Percentiles rank a stretch among this genome's conserved stretches.
Evolutionary conservation across 1,140 invertebrate species (phyloP).

Genomic region (Eulimnadia texana): DNA sequence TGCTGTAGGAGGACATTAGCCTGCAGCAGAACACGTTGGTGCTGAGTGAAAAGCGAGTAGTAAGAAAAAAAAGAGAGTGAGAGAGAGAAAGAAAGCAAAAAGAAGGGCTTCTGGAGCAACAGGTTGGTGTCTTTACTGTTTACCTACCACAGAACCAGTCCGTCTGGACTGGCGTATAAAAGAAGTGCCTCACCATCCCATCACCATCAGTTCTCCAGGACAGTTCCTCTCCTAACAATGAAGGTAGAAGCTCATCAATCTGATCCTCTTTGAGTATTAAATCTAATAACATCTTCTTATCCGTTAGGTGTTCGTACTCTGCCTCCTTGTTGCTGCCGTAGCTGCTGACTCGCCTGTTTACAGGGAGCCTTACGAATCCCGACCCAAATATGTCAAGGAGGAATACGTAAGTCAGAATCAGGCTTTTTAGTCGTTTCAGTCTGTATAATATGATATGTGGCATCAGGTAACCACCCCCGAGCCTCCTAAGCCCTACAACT

Average conservation of each 20-base stretch:
- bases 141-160: background rate
- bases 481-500: constrained; percentile 10
- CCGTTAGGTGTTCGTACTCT: background rate
- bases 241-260: background rate
- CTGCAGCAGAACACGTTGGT: background rate
- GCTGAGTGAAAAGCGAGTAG: background rate
- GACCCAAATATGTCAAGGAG: background rate
- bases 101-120: background rate
- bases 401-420: background rate
- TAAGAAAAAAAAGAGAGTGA: background rate
- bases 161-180: background rate
- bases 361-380: background rate
- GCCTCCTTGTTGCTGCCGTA: background rate
- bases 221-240: background rate
- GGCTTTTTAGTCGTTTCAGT: background rate
- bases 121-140: background rate
- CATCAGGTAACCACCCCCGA: background rate
- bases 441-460: background rate
- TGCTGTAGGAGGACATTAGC: background rate
- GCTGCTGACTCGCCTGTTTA: background rate
- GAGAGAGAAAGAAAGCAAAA: background rate
- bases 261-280: background rate
- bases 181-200: background rate
- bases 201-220: background rate
- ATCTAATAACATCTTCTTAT: background rate